Evolutionary conservation across 1,140 invertebrate genomes (phyloP), one percentile per base, ranked within the genome.

Genomic region (Acromyrmex echinatior): DNA sequence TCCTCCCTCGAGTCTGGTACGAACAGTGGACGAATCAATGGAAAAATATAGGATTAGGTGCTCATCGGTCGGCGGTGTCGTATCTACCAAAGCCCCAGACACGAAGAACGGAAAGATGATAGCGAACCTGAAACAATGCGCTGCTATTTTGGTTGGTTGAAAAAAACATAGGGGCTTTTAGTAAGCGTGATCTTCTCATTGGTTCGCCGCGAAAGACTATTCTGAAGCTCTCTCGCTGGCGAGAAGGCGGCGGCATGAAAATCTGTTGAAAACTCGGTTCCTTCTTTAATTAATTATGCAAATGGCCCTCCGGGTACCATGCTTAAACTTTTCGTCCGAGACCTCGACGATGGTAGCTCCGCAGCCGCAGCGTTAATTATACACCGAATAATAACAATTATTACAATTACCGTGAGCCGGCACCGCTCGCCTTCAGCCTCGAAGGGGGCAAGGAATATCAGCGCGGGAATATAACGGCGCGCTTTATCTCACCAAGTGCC

Each of bases 321-420:
- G 93, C 91, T 93, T 93, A 93, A 93, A 94, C 92, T 93, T 93
- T 94, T 94, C 93, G 91, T 93, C 90, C 88, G 90, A 92, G 91
- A 93, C 92, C 86, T 82, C 82, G 80, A 60, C 74, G 86, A 65
- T 86, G 86, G 89, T 86, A 88, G 90, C 89, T 90, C 91, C 80
- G 70, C 80, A 93, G 91, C 90, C 80, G 77, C 89, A 90, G 91
- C 93, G 92, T 93, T 93, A 93, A 93, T 93, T 93, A 93, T 93
- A 93, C 92, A 93, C 93, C 92, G 92, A 93, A 93, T 93, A 93
- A 93, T 93, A 93, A 93, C 93, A 93, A 93, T 93, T 93, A 93
- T 93, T 93, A 93, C 91, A 93, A 93, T 93, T 93, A 93, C 91
- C 89, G 89, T 87, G 90, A 86, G 71, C 81, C 86, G 66, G 62